Evolutionary conservation across 2,888 invertebrate species (phyloP), one percentile per base, ranked within the genome.

Genomic region (Tipula unca): DNA sequence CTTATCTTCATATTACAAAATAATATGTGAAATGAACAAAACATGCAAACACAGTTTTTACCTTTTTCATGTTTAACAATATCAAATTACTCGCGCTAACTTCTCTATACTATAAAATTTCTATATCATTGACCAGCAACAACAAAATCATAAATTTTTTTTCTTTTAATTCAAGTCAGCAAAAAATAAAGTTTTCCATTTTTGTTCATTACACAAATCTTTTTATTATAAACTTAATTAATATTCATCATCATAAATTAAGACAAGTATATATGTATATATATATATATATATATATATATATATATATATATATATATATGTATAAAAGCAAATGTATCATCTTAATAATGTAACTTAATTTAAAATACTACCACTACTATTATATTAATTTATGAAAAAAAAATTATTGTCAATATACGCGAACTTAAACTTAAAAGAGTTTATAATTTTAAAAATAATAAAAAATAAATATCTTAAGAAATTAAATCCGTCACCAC

Each of bases 31-130:
- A 69, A 69, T 69, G 69, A 69, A 14, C 69, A 69, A 69, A 69
- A 69, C 69, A 69, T 69, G 69, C 69, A 69, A 69, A 25, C 69
- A 69, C 69, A 69, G 69, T 25, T 69, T 69, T 69, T 69, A 69
- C 69, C 69, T 69, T 69, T 69, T 69, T 25, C 25, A 69, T 69
- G 69, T 69, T 69, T 69, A 69, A 69, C 25, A 69, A 69, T 69
- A 69, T 69, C 69, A 69, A 69, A 69, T 69, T 69, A 69, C 69
- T 69, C 69, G 69, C 69, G 69, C 69, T 69, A n/a, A 69, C 69
- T 69, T 48, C 48, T 39, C 39, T 39, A 39, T 39, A 17, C 17
- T 25, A 69, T 69, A 69, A 69, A 69, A 69, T 69, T 69, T 69
- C 25, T 69, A 69, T 69, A 69, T 69, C 69, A 25, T 69, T 69